Base-by-base conservation (phyloP, 2,113 vertebrate genomes). In the Plestiodon gilberti region DNA sequence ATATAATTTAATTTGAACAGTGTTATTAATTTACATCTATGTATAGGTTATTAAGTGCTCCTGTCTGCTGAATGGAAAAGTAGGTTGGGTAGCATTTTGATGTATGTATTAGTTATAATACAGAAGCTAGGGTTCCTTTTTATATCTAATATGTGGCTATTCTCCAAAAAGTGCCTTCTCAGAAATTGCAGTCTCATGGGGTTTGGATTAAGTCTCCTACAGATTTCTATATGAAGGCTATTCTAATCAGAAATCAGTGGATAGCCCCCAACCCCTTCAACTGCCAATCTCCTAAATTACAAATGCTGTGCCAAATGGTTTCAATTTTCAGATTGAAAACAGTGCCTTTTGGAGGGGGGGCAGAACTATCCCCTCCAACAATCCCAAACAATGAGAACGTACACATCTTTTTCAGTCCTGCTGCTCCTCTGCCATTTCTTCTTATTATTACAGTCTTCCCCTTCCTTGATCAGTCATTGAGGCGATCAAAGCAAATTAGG, bases 1-100 rank as follows among this genome's bases (percentile, higher is more conserved):
- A 90, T 84, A 82, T 75, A 80, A 89, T 92, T 88, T 90, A 64
- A 82, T 91, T 85, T 89, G 33, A 93, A 89, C 67, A 64, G 33
- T 87, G 76, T 89, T 94, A 62, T 65, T 89, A 88, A 93, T 93
- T 89, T 91, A 88, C 70, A 89, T 91, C 78, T 89, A 80, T 78
- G 80, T 84, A 84, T 33, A 92, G 76, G 28, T 90, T 90, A 92
- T 91, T 89, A 93, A 89, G 86, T 87, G 83, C 75, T 87, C 59
- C 57, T 80, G 80, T 62, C 57, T 90, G 91, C 89, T 91, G 89
- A 78, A 88, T 88, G 78, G 90, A 86, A 82, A 91, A 80, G 70
- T 61, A 90, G 88, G 84, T 91, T 83, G 82, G 73, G 62, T 83
- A 86, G 80, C 84, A 6, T 88, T 93, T 93, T 87, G n/a, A 93